Conservation (phyloP, 2,797 vertebrate genomes). For the Tenualosa thibaudeaui region DNA sequence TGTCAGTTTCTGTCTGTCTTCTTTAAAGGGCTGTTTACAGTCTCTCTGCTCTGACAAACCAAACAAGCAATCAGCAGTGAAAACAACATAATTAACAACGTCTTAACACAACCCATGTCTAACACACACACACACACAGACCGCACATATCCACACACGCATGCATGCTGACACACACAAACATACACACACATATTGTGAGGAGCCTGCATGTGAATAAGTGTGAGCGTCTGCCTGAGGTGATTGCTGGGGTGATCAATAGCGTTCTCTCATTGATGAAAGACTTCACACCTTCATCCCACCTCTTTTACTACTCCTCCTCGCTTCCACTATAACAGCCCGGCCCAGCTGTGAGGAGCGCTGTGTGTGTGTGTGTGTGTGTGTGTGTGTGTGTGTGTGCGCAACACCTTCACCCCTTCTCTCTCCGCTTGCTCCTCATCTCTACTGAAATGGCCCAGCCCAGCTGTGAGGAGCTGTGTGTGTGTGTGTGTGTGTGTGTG, state of each 20-base stretch:
- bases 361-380: no score
- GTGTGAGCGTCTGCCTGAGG: not conserved
- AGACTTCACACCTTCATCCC: not conserved
- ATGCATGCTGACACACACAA: not conserved
- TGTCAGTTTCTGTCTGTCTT: no score
- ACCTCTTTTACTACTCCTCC: no score
- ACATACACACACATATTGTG: not conserved
- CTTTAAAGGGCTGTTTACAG: not conserved
- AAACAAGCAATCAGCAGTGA: not conserved
- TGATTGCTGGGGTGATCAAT: not conserved
- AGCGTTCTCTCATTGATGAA: not conserved
- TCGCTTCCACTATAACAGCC: no score
- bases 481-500: not conserved
- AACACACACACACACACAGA: not conserved
- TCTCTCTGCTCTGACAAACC: not conserved
- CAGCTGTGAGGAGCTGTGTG: no score
- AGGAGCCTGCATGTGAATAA: not conserved
- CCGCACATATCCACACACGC: not conserved
- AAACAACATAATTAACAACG: conserved; percentile 11
- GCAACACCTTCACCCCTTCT: not conserved
- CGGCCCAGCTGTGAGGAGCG: no score
- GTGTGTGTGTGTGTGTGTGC: no score
- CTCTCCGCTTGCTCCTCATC: not conserved
- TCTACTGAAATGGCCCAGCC: no score
- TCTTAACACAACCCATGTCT: not conserved